Evolutionary conservation across 1,140 invertebrate species (phyloP), one percentile per base, ranked within the genome.

Genomic region (Probaryconus sp.): DNA sequence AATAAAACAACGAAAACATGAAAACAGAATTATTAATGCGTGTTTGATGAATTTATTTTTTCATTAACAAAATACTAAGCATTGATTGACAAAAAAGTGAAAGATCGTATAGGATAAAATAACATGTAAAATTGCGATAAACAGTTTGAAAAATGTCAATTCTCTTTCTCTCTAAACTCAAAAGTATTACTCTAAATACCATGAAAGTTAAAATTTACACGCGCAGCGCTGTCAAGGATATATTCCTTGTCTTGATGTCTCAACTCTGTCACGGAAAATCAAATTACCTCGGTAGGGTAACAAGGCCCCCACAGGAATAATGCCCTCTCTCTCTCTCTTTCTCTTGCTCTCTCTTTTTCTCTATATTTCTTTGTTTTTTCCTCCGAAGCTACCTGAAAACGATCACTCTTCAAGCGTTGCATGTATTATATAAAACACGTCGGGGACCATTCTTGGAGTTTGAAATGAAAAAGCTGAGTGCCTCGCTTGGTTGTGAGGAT

Each of bases 261-360:
- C 74, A 83, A 82, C 81, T 85, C 70, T 79, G 83, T 85, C 79
- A 81, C 73, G 76, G 79, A 38, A 84, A 85, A 81, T 83, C 73
- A 78, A 82, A 83, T 85, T 84, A 83, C 80, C 77, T 82, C 77
- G 0, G 51, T 60, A 61, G 80, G 76, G 82, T 84, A 78, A 81
- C 68, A 60, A 64, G 63, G 38, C 72, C 69, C 53, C 60, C 50
- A 16, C 14, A 40, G 53, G 58, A 51, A 71, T 60, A n/a, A n/a
- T 48, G 48, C 58, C 43, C 33, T 50, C 7, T 47, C 26, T 35
- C 38, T n/a, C n/a, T n/a, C n/a, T n/a, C n/a, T n/a, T n/a, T n/a
- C n/a, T n/a, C n/a, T n/a, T n/a, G n/a, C n/a, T n/a, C n/a, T n/a
- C n/a, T n/a, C n/a, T n/a, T n/a, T n/a, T n/a, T n/a, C n/a, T n/a